Evolutionary conservation across 2,888 invertebrate species (phyloP), one percentile per base, ranked within the genome.

Genomic region (Halocaridina rubra): DNA sequence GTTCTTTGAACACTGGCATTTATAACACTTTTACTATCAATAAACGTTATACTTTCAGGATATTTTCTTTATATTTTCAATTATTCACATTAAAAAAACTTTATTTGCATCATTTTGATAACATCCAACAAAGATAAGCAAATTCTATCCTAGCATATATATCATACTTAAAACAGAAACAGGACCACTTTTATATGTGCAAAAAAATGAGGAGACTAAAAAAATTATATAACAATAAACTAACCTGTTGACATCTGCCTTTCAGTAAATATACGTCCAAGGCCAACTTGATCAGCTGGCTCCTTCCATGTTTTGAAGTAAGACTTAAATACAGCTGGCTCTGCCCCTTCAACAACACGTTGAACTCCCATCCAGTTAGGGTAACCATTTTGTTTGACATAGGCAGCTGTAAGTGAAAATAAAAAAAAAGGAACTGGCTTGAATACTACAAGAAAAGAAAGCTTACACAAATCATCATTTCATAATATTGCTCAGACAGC

Each of bases 291-390:
- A 77, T 94, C 94, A 88, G 94, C 94, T 19, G 88, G 88, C 88
- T 94, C 94, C 64, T 94, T 93, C 97, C 97, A 97, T 0, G 94
- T 93, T 2, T 93, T 91, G 91, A 97, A 97, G 92, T 96, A 97
- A 90, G 97, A 97, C 89, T 96, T 96, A 92, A 98, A 98, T 7
- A 94, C 93, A 0, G 95, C 94, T 0, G 97, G 94, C 90, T 98
- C 98, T 0, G 95, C 95, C 24, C 94, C 94, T 90, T 97, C 96
- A 0, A 96, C 94, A 16, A 97, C 93, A 89, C 95, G 93, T 89
- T 94, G 93, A 0, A 94, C 91, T 88, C 90, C 90, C 74, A 94
- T 96, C 96, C 96, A 96, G 8, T 93, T 92, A 0, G 96, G 96
- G 90, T 95, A 95, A 80, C 94, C 95, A 92, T 92, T 88, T 91